Evolutionary conservation across 1,140 invertebrate genomes (phyloP), one percentile per base, ranked within the genome.

Genomic region (Pectinophora gossypiella): DNA sequence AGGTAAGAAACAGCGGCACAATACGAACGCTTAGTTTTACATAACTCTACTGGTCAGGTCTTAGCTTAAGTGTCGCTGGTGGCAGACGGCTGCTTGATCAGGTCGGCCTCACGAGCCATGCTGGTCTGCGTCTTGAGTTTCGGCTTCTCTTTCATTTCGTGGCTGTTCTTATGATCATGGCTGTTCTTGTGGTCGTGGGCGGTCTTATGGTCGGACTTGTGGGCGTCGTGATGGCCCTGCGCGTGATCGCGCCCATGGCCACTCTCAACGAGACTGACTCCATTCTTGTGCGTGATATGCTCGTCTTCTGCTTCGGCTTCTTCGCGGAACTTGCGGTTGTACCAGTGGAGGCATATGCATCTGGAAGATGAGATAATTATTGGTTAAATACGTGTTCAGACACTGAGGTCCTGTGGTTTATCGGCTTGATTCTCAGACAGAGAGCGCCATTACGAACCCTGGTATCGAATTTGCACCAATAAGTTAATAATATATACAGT

Each of bases 291-390:
- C 7, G 62, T 1, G 61, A 18, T 22, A 63, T 49, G 40, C 52
- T 32, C 51, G 44, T 18, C 18, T 13, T 72, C 68, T 9, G 69
- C 72, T 4, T 70, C 71, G 45, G 69, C 69, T 10, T 84, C 80
- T 27, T 73, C 65, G 6, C 68, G 64, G 49, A 65, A 78, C 20
- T 72, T 77, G 10, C 71, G 53, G 58, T 78, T 80, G 56, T 68
- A 81, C 73, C 77, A 85, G 51, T 87, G 79, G 6, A 84, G 66
- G 50, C 81, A 85, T 19, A 78, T 45, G 57, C 79, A 85, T 51
- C 83, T 86, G 74, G 12, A 79, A 76, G 16, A 2, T 1, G 1
- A 32, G n/a, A n/a, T n/a, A n/a, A n/a, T n/a, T n/a, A n/a, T n/a
- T n/a, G n/a, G n/a, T n/a, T n/a, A n/a, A n/a, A n/a, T n/a, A n/a